Evolutionary conservation across 2,113 vertebrate genomes (phyloP).

Genomic region (Ovis canadensis): DNA sequence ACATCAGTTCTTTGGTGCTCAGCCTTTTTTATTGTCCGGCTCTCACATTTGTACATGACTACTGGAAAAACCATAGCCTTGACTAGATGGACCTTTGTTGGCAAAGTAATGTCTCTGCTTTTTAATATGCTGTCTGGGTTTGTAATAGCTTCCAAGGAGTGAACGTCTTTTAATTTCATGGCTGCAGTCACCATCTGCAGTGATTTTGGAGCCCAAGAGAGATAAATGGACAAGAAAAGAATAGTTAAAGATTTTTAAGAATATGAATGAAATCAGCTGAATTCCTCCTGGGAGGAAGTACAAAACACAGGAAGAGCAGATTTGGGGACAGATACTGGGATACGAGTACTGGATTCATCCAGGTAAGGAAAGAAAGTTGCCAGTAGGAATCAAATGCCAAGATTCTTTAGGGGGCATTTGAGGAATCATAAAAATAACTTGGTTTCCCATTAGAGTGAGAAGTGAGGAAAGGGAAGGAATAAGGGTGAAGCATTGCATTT

Average conservation of each 20-base stretch:
- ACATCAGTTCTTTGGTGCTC: neutral
- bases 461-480: neutral
- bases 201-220: neutral
- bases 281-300: neutral
- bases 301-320: neutral
- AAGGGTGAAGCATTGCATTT: neutral
- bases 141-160: neutral
- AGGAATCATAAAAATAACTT: neutral
- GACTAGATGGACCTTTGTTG: neutral
- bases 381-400: neutral
- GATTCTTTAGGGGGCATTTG: neutral
- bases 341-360: neutral
- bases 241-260: neutral
- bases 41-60: neutral
- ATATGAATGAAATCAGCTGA: neutral
- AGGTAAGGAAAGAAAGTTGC: neutral
- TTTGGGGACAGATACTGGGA: neutral
- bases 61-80: neutral
- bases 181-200: neutral
- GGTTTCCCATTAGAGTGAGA: neutral
- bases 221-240: neutral
- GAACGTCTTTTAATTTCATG: neutral
- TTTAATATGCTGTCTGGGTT: neutral
- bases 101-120: neutral
- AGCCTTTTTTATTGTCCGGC: neutral